Base-by-base conservation (phyloP, 2,888 invertebrate species). In the Archips xylosteana region DNA sequence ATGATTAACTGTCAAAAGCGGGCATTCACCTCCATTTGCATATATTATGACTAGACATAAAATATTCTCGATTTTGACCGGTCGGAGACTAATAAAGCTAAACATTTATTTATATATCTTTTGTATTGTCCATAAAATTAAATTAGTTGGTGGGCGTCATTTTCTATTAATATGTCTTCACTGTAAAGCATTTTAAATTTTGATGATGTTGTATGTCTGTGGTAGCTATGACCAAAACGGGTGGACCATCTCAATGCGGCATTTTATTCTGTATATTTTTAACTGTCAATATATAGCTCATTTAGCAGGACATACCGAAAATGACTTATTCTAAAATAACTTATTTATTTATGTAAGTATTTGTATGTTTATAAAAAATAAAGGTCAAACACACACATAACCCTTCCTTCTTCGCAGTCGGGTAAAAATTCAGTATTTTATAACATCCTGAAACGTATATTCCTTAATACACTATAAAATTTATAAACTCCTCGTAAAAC, bases 1-100 rank as follows among this genome's bases (percentile, higher is more conserved):
- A 57, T 68, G 61, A 72, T 72, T 57, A 62, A 71, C 60, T 66
- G 65, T 65, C 65, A 23, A 60, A 51, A 6, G n/a, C 47, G 57
- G 49, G 12, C 72, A 15, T n/a, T 68, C 32, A 63, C 57, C 59
- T 47, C 60, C 51, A 71, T 65, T 64, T 51, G 51, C 36, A 36
- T 39, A 63, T 61, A 9, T 62, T 67, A 57, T 63, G 32, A 67
- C 51, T 66, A 32, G n/a, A 32, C 1, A 9, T 60, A 34, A 60
- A 36, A 4, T 70, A 60, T 60, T 42, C 36, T 15, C 34, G 34
- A 15, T 54, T 62, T 51, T 45, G 54, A 66, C 61, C 2, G 45
- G 54, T 67, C 34, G 15, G 10, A 10, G 3, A 9, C 36, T 68
- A 49, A n/a, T 64, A 42, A 62, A 51, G 23, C 49, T 69, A 39